phyloP scores from a whole-genome alignment of 1,140 invertebrate genomes.

The Euwallacea similis region DNA sequence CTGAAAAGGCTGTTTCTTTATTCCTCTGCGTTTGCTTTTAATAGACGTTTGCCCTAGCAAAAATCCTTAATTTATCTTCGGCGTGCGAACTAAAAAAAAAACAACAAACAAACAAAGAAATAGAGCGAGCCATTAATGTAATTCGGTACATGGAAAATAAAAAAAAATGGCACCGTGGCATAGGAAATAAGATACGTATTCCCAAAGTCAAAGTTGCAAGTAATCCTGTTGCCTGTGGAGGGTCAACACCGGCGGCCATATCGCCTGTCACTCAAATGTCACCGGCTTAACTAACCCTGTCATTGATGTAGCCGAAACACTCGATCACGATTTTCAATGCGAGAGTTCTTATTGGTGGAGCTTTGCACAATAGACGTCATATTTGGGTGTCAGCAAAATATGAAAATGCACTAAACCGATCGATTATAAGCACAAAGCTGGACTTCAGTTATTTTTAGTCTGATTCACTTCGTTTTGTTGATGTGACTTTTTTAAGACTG shows the following conservation, averaged over 20 bases:
- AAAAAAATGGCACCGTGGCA: not conserved
- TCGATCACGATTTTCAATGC: not conserved
- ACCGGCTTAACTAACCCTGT: conserved; percentile 47
- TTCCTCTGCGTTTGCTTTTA: conserved; percentile 38
- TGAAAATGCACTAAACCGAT: not conserved
- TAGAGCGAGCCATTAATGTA: not conserved
- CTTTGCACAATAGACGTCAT: not conserved
- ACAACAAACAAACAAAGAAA: too few relatives aligned
- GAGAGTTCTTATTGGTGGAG: conserved; percentile 25
- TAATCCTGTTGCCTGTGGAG: conserved; percentile 40
- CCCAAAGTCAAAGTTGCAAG: conserved; percentile 41
- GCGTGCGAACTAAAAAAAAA: conserved; percentile 1
- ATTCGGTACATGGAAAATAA: not conserved
- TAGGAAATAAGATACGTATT: not conserved
- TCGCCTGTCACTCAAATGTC: conserved; percentile 48
- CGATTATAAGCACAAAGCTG: not conserved
- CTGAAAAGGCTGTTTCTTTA: conserved; percentile 40
- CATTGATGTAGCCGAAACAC: conserved; percentile 39
- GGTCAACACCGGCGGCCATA: conserved; percentile 49
- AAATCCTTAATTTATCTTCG: conserved; percentile 27
- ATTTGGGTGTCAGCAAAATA: not conserved
- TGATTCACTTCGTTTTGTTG: too few relatives aligned
- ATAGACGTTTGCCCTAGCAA: conserved; percentile 35
- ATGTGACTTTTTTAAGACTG: too few relatives aligned
- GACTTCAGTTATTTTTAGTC: too few relatives aligned